Percentiles rank a stretch among this genome's conserved stretches.
Conservation (phyloP, 2,888 invertebrate genomes). For the Coelogynopora nodosa region DNA sequence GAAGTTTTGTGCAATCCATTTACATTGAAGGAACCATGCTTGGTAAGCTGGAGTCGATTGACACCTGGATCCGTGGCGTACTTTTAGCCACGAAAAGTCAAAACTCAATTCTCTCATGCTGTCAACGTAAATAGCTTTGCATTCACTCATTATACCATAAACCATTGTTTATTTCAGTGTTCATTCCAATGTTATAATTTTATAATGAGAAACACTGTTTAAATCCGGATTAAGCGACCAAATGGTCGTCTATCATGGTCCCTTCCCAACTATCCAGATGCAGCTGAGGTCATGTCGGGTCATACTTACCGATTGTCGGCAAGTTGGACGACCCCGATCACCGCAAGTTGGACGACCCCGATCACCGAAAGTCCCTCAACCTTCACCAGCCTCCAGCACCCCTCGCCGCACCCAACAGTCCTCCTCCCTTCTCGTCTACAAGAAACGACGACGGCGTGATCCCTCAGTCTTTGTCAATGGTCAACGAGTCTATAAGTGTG, state of each 20-base stretch:
- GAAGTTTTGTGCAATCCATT: neutral
- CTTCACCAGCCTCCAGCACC: too few relatives aligned
- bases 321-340: too few relatives aligned
- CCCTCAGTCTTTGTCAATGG: conserved; percentile 23
- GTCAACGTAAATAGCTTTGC: conserved; percentile 6
- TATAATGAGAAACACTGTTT: conserved; percentile 1
- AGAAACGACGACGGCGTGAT: neutral
- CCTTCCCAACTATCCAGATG: too few relatives aligned
- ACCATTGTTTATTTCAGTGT: neutral
- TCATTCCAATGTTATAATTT: neutral
- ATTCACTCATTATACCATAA: neutral
- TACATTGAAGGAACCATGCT: neutral
- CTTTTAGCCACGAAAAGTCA: conserved; percentile 6
- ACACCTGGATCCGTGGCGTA: neutral
- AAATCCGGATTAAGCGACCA: too few relatives aligned
- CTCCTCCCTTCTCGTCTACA: too few relatives aligned
- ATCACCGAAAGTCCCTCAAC: too few relatives aligned
- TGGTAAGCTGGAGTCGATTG: neutral
- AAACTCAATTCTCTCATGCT: conserved; percentile 5
- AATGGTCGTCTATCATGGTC: too few relatives aligned
- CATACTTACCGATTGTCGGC: neutral
- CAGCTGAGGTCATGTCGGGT: neutral
- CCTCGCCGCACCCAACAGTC: too few relatives aligned
- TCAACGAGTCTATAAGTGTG: conserved; percentile 3
- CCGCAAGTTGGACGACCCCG: too few relatives aligned